These are phyloP conservation scores for Pseudomugil tenellus DNA, from an alignment of 2,797 vertebrate species.

Conservation along the genomic window DNA sequence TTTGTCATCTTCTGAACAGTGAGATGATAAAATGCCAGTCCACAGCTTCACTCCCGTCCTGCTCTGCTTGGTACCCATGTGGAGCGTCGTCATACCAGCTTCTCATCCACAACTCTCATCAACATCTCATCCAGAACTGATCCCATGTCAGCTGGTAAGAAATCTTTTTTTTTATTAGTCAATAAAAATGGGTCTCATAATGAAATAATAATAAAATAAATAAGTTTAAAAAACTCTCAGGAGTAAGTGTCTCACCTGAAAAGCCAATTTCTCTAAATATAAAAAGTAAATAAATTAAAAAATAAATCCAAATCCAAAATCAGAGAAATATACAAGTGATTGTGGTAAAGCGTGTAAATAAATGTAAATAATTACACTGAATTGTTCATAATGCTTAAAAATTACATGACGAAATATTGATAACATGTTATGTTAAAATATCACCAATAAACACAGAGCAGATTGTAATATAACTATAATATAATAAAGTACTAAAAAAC, in stretches of 20 bases:
- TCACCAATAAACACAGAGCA: not conserved
- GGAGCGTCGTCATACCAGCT: constrained; percentile 53
- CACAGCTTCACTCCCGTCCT: constrained; percentile 60
- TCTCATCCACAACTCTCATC: constrained; percentile 65
- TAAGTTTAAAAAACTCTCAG: not conserved
- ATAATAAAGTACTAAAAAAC: not conserved
- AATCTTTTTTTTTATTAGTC: not conserved
- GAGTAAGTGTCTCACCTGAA: not conserved
- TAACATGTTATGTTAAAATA: not conserved
- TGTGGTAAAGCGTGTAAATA: not conserved
- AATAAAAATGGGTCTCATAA: too few species aligned
- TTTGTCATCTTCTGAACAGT: constrained; percentile 52
- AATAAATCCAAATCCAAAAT: too few species aligned
- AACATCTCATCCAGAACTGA: too few species aligned
- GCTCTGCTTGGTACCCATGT: constrained; percentile 63
- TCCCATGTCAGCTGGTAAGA: constrained; percentile 75
- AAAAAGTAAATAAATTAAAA: too few species aligned
- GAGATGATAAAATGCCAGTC: constrained; percentile 83
- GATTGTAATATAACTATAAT: not conserved
- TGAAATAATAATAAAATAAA: not conserved
- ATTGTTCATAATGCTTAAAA: not conserved
- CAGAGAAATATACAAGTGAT: too few species aligned
- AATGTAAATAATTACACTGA: not conserved
- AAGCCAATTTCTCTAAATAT: too few species aligned
- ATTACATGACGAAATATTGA: not conserved